A percentile compares a stretch with the other conserved stretches of the same genome.
These are phyloP conservation scores for Musca vetustissima DNA, from an alignment of 1,140 invertebrate genomes.

Conservation along the genomic window DNA sequence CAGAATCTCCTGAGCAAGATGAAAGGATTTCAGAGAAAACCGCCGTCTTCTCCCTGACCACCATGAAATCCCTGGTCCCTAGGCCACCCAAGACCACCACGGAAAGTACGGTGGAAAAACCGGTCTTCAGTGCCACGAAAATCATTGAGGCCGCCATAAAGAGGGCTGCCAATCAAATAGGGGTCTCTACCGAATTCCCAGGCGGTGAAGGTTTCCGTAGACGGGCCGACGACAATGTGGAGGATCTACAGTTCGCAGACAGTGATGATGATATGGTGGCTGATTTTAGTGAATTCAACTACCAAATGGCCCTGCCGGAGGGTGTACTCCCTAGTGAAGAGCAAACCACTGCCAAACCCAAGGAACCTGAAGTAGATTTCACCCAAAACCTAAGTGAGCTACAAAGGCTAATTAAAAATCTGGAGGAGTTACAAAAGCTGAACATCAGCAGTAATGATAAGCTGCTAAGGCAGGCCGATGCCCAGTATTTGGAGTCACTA, in stretches of 20 bases:
- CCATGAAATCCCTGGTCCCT: slow-evolving; percentile 35
- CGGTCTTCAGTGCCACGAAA: slow-evolving; percentile 50
- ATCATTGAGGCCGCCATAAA: slow-evolving; percentile 52
- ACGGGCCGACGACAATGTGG: slow-evolving; percentile 38
- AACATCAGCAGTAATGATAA: slow-evolving; percentile 53
- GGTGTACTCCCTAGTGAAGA: not conserved
- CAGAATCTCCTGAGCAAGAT: slow-evolving; percentile 2
- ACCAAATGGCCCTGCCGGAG: slow-evolving; percentile 47
- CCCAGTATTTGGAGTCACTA: slow-evolving; percentile 40
- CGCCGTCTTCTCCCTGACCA: slow-evolving; percentile 50
- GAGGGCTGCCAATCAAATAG: slow-evolving; percentile 47
- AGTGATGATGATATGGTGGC: slow-evolving; percentile 40
- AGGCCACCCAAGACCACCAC: slow-evolving; percentile 36
- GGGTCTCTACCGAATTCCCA: slow-evolving; percentile 43
- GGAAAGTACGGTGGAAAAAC: slow-evolving; percentile 44
- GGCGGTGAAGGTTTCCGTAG: slow-evolving; percentile 37
- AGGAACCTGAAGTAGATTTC: not conserved
- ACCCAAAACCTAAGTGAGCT: slow-evolving; percentile 40
- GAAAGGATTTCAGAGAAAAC: slow-evolving; percentile 29
- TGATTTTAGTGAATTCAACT: slow-evolving; percentile 50
- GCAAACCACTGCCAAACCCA: not conserved
- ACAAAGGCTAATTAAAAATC: slow-evolving; percentile 50
- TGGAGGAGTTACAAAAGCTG: slow-evolving; percentile 51
- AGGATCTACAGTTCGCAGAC: slow-evolving; percentile 16
- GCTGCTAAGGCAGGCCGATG: slow-evolving; percentile 37